phyloP scores from a whole-genome alignment of 2,113 vertebrate species.

The Siphamia tubifer region DNA sequence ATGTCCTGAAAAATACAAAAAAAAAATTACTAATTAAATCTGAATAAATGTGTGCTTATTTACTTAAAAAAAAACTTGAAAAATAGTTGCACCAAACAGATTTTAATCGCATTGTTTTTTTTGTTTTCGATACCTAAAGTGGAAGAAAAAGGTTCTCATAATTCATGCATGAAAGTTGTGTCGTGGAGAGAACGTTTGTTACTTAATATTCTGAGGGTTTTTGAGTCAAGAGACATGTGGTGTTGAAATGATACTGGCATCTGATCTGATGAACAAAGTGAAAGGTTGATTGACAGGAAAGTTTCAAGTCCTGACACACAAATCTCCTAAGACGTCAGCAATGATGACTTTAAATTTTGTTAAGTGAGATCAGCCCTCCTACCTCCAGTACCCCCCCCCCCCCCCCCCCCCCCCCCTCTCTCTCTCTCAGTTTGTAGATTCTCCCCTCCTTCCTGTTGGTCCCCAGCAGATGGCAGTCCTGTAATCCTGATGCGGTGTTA shows the following conservation, averaged over 20 bases:
- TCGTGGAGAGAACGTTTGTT: conserved; percentile 1
- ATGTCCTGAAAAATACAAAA: neutral
- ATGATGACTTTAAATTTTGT: conserved; percentile 62
- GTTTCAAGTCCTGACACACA: conserved; percentile 63
- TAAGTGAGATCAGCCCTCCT: conserved; percentile 30
- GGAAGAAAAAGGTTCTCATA: no score
- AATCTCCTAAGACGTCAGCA: conserved; percentile 60
- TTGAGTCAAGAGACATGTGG: conserved; percentile 21
- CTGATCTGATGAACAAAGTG: conserved; percentile 48
- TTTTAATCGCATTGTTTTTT: no score
- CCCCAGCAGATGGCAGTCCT: conserved; percentile 81
- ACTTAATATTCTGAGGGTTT: conserved; percentile 19
- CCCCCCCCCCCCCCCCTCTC: neutral
- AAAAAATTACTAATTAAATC: no score
- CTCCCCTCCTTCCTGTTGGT: neutral
- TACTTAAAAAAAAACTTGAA: no score
- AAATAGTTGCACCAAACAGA: no score
- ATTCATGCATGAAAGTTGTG: neutral
- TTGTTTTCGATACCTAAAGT: no score
- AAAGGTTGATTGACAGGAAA: conserved; percentile 51
- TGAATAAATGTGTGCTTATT: no score
- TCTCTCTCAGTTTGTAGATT: neutral
- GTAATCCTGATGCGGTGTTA: conserved; percentile 64
- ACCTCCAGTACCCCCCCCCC: neutral
- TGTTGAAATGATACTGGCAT: conserved; percentile 60